Evolutionary conservation across 2,888 invertebrate species (phyloP).

Genomic region (Polydrusus pterygomalis): DNA sequence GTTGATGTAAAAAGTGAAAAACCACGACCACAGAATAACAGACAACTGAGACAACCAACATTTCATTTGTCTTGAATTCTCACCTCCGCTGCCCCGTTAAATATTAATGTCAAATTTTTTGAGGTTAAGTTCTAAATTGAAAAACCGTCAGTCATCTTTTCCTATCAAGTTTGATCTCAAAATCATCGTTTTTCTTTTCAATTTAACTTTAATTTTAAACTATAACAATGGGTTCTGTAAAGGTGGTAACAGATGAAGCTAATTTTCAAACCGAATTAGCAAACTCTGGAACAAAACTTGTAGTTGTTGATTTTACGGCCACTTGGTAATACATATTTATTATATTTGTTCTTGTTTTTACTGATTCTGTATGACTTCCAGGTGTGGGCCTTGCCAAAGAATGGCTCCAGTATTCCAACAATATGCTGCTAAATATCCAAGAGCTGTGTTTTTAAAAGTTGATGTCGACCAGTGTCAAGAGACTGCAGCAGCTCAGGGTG

Average conservation of each 20-base stretch:
- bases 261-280: slow-evolving; percentile 90
- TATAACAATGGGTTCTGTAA: slow-evolving; percentile 71
- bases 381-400: slow-evolving; percentile 97
- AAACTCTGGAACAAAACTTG: slow-evolving; percentile 90
- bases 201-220: neutral
- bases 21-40: too few species aligned
- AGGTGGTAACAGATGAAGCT: slow-evolving; percentile 82
- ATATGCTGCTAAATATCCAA: slow-evolving; percentile 89
- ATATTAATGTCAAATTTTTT: neutral
- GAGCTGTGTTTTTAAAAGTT: slow-evolving; percentile 94
- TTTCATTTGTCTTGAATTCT: too few species aligned
- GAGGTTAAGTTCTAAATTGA: neutral
- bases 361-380: slow-evolving; percentile 65
- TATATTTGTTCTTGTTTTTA: slow-evolving; percentile 31
- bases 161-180: neutral
- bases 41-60: too few species aligned
- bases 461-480: slow-evolving; percentile 96
- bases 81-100: too few species aligned
- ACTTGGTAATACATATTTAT: slow-evolving; percentile 81
- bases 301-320: slow-evolving; percentile 96
- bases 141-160: slow-evolving; percentile 2
- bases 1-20: too few species aligned
- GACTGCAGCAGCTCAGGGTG: slow-evolving; percentile 90
- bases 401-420: slow-evolving; percentile 96
- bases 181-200: neutral